phyloP scores from a whole-genome alignment of 2,888 invertebrate genomes.

The Desoria tigrina region DNA sequence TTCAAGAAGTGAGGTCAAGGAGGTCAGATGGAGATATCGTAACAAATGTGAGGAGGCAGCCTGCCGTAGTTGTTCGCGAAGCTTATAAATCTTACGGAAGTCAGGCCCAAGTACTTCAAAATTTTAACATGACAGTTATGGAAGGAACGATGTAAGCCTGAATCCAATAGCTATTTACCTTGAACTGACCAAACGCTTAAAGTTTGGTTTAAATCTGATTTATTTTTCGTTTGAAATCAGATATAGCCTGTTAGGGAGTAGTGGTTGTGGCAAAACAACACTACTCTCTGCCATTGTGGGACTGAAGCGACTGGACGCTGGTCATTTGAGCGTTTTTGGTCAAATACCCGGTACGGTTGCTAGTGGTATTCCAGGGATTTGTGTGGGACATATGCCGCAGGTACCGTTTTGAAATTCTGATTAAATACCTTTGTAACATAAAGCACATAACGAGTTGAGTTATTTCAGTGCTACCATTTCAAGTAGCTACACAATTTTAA shows the following conservation, averaged over 20 bases:
- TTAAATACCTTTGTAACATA: too few species aligned
- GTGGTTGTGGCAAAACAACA: slow-evolving; percentile 64
- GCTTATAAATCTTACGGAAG: slow-evolving; percentile 27
- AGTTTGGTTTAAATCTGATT: not conserved
- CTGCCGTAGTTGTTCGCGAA: slow-evolving; percentile 18
- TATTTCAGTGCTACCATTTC: too few species aligned
- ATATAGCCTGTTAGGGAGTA: slow-evolving; percentile 27
- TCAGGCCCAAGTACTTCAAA: slow-evolving; percentile 16
- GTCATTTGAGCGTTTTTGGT: slow-evolving; percentile 57
- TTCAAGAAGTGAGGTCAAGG: too few species aligned
- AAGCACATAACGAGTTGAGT: too few species aligned
- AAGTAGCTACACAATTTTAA: not conserved
- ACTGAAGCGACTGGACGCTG: slow-evolving; percentile 56
- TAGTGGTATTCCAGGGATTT: slow-evolving; percentile 57
- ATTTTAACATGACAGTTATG: slow-evolving; percentile 35
- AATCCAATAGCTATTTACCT: not conserved
- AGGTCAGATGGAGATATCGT: too few species aligned
- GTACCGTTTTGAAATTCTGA: not conserved
- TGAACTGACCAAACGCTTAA: not conserved
- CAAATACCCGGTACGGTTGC: slow-evolving; percentile 56
- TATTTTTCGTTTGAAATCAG: slow-evolving; percentile 5
- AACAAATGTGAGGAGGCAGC: too few species aligned
- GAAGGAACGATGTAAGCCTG: slow-evolving; percentile 31
- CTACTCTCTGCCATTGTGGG: slow-evolving; percentile 57
- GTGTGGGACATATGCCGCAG: slow-evolving; percentile 62